These are phyloP conservation scores for Cydia fagiglandana DNA, from an alignment of 1,140 invertebrate genomes.

Conservation along the genomic window DNA sequence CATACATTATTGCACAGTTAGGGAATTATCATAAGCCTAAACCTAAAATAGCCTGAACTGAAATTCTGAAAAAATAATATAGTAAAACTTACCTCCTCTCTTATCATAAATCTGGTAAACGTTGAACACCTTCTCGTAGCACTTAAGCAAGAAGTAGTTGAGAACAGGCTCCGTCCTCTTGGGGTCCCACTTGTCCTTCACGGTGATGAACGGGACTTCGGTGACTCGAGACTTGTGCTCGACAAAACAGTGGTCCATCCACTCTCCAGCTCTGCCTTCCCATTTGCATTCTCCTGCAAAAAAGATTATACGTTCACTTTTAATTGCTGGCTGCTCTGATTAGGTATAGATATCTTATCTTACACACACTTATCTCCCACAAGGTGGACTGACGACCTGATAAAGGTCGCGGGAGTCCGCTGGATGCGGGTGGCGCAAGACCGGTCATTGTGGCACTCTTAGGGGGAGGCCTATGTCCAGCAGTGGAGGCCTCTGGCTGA, in stretches of 20 bases:
- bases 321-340: background rate
- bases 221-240: constrained; percentile 70
- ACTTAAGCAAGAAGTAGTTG: constrained; percentile 74
- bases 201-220: constrained; percentile 74
- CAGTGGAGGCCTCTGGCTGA: no score
- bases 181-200: constrained; percentile 73
- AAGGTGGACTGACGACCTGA: no score
- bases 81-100: constrained; percentile 60
- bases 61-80: no score
- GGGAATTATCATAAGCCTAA: no score
- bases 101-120: constrained; percentile 78
- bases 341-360: no score
- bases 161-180: constrained; percentile 71
- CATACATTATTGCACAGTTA: no score
- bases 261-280: constrained; percentile 74
- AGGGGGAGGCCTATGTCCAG: no score
- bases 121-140: constrained; percentile 75
- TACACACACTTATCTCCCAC: no score
- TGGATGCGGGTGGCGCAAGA: no score
- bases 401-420: no score
- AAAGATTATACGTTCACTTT: background rate
- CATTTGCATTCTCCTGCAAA: constrained; percentile 71
- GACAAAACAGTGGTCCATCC: constrained; percentile 77
- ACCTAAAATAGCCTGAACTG: no score
- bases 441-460: no score